phyloP scores from a whole-genome alignment of 2,797 vertebrate genomes.

The Mastacembelus armatus region DNA sequence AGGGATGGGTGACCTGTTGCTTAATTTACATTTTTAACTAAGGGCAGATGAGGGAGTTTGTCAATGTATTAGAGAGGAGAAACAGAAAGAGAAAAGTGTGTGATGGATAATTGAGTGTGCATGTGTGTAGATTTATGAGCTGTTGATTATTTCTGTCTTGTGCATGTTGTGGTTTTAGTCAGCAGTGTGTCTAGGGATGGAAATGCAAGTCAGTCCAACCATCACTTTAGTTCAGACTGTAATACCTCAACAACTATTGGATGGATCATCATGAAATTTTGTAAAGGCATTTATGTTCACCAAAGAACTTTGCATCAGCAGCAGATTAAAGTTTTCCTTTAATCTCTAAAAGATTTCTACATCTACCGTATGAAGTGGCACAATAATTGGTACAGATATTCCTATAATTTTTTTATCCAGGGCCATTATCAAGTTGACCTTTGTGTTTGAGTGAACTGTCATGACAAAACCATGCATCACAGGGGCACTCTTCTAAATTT shows the following conservation, averaged over 20 bases:
- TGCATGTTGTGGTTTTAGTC: constrained; percentile 14
- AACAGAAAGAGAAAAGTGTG: not conserved
- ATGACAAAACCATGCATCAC: too few relatives aligned
- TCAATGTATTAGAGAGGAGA: not conserved
- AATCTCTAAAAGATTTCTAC: constrained; percentile 2
- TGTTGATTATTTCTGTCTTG: constrained; percentile 11
- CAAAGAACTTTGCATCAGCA: too few relatives aligned
- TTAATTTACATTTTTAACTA: constrained; percentile 33
- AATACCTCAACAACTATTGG: not conserved
- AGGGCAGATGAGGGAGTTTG: constrained; percentile 2
- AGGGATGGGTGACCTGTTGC: constrained; percentile 27
- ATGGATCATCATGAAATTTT: too few relatives aligned
- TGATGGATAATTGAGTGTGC: constrained; percentile 1
- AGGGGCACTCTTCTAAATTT: too few relatives aligned
- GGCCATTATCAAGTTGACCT: too few relatives aligned
- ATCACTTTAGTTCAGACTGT: constrained; percentile 1
- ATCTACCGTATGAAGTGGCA: not conserved
- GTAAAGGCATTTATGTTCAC: too few relatives aligned
- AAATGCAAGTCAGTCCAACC: not conserved
- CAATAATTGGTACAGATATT: not conserved
- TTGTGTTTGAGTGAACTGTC: too few relatives aligned
- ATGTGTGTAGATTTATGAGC: constrained; percentile 3
- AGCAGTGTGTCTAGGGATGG: not conserved
- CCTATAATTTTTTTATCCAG: too few relatives aligned
- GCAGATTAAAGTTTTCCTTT: constrained; percentile 11